Evolutionary conservation across 1,140 invertebrate species (phyloP).

Genomic region (Musca vetustissima): DNA sequence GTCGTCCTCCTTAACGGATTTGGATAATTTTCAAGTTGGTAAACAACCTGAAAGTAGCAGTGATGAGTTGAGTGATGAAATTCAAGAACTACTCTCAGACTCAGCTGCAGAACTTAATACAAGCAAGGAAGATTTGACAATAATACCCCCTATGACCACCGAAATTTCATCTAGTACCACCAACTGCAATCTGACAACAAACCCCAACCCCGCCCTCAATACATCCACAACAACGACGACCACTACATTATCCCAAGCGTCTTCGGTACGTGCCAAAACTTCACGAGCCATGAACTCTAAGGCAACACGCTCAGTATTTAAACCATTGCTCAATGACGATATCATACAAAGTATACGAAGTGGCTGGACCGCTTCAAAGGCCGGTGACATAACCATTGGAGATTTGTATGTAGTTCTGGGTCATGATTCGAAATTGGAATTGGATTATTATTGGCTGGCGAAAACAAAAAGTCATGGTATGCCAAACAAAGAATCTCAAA

Average conservation of each 20-base stretch:
- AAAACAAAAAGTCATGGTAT: conserved; percentile 5
- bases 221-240: conserved; percentile 18
- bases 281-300: conserved; percentile 24
- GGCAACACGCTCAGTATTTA: conserved; percentile 33
- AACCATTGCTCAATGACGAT: conserved; percentile 53
- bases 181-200: neutral
- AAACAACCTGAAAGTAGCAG: conserved; percentile 41
- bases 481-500: conserved; percentile 1
- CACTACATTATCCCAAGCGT: neutral
- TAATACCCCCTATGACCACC: neutral
- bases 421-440: conserved; percentile 72
- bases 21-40: neutral
- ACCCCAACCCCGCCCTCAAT: conserved; percentile 30
- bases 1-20: no score
- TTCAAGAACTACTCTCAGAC: conserved; percentile 34
- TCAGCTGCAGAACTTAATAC: conserved; percentile 5
- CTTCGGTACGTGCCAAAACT: conserved; percentile 9
- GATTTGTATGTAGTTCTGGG: conserved; percentile 91
- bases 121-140: conserved; percentile 4
- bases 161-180: neutral
- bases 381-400: conserved; percentile 78
- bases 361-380: conserved; percentile 78
- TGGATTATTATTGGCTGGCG: conserved; percentile 80
- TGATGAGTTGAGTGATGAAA: conserved; percentile 42
- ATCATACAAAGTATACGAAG: conserved; percentile 63